A percentile compares a stretch with the other conserved stretches of the same genome.
phyloP scores from a whole-genome alignment of 2,113 vertebrate genomes.

The Edolisoma coerulescens region DNA sequence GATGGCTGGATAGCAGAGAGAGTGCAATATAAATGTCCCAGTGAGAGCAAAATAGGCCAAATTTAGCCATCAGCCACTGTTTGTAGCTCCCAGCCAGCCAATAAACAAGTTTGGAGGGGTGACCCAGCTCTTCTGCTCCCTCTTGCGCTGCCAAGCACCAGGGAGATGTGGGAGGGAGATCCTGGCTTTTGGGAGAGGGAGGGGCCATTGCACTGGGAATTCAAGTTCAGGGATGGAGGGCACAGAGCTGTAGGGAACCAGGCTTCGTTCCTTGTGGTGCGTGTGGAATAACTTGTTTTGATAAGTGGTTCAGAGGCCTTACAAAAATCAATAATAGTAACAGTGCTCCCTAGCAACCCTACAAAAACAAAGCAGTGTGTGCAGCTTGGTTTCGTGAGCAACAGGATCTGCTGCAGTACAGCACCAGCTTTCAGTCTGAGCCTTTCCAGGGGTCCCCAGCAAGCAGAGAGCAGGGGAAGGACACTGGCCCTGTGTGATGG shows the following conservation, averaged over 20 bases:
- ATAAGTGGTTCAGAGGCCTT: slow-evolving; percentile 25
- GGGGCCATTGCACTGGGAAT: not conserved
- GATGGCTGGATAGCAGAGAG: not conserved
- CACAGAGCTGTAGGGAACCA: not conserved
- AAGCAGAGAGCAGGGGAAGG: not conserved
- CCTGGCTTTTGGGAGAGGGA: not conserved
- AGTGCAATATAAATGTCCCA: not conserved
- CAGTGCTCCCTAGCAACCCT: slow-evolving; percentile 44
- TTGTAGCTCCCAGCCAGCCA: slow-evolving; percentile 25
- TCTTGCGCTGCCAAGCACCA: not conserved
- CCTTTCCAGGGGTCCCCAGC: not conserved
- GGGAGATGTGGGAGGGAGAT: not conserved
- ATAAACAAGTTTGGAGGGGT: slow-evolving; percentile 3
- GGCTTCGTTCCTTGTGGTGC: not conserved
- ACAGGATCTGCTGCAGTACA: not conserved
- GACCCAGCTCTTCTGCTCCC: slow-evolving; percentile 12
- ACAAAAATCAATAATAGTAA: slow-evolving; percentile 33
- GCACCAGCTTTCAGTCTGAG: not conserved
- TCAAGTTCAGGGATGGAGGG: not conserved
- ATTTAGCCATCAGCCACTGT: slow-evolving; percentile 50
- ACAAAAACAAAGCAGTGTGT: slow-evolving; percentile 18
- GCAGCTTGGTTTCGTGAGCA: not conserved
- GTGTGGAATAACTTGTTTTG: slow-evolving; percentile 25
- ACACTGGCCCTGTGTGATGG: fast-evolving
- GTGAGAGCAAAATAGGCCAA: not conserved